A percentile compares a stretch with the other conserved stretches of the same genome.
phyloP scores from a whole-genome alignment of 2,888 invertebrate species.

The Andrena trimmerana region DNA sequence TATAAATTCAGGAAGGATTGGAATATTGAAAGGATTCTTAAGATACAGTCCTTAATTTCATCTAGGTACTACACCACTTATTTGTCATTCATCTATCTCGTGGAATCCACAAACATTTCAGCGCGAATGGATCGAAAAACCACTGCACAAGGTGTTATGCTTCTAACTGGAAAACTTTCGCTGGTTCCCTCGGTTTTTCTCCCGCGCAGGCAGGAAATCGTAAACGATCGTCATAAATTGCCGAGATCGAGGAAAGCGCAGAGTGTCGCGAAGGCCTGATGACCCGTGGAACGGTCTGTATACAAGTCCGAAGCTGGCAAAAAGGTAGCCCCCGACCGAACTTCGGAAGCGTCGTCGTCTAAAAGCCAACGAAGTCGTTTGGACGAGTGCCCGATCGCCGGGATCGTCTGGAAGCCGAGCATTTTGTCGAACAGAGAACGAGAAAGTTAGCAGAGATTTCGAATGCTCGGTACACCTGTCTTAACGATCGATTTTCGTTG shows the following conservation, averaged over 20 bases:
- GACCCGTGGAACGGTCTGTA: constrained; percentile 22
- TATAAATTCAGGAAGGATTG: too few species aligned
- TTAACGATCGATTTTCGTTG: constrained; percentile 22
- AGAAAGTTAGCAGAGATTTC: constrained; percentile 19
- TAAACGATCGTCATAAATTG: constrained; percentile 30
- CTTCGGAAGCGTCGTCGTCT: constrained; percentile 26
- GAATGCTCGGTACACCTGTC: constrained; percentile 11
- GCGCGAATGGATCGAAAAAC: neutral
- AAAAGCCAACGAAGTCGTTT: constrained; percentile 38
- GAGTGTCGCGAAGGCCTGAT: constrained; percentile 19
- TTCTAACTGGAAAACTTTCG: neutral
- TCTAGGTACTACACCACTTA: too few species aligned
- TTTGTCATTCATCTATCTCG: too few species aligned
- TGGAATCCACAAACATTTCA: neutral
- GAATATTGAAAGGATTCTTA: too few species aligned
- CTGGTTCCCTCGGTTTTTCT: neutral
- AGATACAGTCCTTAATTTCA: too few species aligned
- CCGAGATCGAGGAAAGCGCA: neutral
- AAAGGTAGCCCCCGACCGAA: neutral
- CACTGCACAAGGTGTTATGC: neutral
- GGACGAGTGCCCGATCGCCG: constrained; percentile 38
- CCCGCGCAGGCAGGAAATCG: constrained; percentile 6
- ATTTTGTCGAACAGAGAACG: constrained; percentile 11
- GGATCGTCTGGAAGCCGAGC: constrained; percentile 18
- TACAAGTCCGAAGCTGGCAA: constrained; percentile 27